Evolutionary conservation across 2,113 vertebrate species (phyloP), one percentile per base, ranked within the genome.

Genomic region (Apaloderma vittatum): DNA sequence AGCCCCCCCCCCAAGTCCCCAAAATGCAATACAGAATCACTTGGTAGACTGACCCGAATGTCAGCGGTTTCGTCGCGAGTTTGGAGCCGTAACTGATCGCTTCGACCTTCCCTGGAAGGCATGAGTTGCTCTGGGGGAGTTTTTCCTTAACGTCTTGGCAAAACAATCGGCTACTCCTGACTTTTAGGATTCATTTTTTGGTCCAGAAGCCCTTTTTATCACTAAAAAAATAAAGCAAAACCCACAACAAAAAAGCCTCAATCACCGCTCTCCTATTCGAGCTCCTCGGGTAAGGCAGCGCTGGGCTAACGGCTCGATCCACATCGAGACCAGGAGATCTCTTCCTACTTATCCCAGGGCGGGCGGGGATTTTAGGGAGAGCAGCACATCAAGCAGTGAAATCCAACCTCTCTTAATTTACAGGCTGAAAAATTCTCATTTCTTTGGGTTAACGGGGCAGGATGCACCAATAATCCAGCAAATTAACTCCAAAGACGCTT

Each of bases 21-120:
- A 51, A 54, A 83, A 96, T 21, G 95, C 75, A 96, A 97, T 73
- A 87, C 93, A 94, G 95, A 84, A 76, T 48, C 67, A 76, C 97
- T 74, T 73, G 96, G 88, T 75, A 95, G 92, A 36, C 95, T 90
- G 95, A 95, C 90, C 96, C 66, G 29, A 65, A 65, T 0, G 9
- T 8, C 84, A 67, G 77, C 3, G 82, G 55, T 59, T 58, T 61
- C 57, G 63, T 17, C 67, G 12, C 76, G 48, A 29, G 27, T 32
- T 14, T 21, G 85, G 68, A 54, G 91, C 91, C 80, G 11, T 10
- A 57, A 46, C 0, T 45, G 59, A 62, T 15, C 54, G 2, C 46
- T 13, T 4, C 0, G 8, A 67, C 48, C 37, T 76, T 13, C 85
- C 79, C 88, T 83, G 84, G 70, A 48, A 71, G 34, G 89, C 77